phyloP scores from a whole-genome alignment of 2,797 vertebrate genomes.

The Xerus rutilus region DNA sequence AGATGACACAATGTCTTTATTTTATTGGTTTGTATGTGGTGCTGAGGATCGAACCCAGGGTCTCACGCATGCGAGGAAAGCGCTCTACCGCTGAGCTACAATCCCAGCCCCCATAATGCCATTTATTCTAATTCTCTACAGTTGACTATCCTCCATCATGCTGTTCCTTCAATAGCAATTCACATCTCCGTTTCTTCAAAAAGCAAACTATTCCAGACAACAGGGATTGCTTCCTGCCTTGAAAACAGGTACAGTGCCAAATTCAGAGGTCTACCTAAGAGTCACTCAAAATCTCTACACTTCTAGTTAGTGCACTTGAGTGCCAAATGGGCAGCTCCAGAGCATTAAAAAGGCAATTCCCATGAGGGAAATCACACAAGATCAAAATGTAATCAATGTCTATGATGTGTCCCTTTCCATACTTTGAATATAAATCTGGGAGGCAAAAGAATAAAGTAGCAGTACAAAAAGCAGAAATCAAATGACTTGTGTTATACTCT shows the following conservation, averaged over 20 bases:
- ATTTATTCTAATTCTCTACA: neutral
- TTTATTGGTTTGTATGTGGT: too few species aligned
- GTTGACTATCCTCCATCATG: neutral
- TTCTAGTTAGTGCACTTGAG: neutral
- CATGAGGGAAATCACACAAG: neutral
- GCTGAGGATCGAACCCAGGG: too few species aligned
- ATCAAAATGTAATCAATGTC: neutral
- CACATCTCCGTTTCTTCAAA: neutral
- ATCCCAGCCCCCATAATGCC: neutral
- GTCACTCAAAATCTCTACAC: neutral
- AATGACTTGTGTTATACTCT: neutral
- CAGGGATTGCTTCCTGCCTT: neutral
- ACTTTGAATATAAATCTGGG: neutral
- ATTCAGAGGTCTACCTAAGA: neutral
- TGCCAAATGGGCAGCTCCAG: neutral
- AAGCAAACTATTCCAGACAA: neutral
- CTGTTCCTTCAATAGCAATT: neutral
- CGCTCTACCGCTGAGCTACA: too few species aligned
- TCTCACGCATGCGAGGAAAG: too few species aligned
- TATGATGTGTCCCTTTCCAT: neutral
- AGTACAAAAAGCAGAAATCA: neutral
- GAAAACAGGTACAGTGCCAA: neutral
- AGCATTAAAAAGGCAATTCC: neutral
- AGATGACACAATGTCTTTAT: too few species aligned
- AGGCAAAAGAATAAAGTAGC: neutral